These are phyloP conservation scores for Linhomoeus sp. DNA, from an alignment of 2,888 invertebrate species.

Conservation along the genomic window DNA sequence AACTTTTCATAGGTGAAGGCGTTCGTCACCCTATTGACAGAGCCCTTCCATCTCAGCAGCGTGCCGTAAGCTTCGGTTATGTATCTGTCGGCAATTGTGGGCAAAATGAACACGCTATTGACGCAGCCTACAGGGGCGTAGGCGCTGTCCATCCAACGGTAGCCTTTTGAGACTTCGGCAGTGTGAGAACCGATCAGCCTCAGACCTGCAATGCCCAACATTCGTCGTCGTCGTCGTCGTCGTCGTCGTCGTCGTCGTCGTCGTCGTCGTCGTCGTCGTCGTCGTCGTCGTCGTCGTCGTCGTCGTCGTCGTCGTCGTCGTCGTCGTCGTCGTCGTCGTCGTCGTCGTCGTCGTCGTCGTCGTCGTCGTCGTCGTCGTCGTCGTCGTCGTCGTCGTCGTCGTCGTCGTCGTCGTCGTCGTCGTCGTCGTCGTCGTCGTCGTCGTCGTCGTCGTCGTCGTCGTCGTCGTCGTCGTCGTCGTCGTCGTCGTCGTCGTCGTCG, in stretches of 20 bases:
- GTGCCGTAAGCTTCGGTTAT: too few relatives aligned
- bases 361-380: background rate
- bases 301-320: background rate
- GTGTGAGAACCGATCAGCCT: too few relatives aligned
- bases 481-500: background rate
- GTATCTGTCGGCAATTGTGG: too few relatives aligned
- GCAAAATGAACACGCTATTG: too few relatives aligned
- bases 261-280: background rate
- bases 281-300: background rate
- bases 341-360: background rate
- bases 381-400: background rate
- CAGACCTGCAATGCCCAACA: too few relatives aligned
- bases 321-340: background rate
- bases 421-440: background rate
- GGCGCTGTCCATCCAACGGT: too few relatives aligned
- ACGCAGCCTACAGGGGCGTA: too few relatives aligned
- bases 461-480: background rate
- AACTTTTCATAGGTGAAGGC: too few relatives aligned
- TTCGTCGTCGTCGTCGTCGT: too few relatives aligned
- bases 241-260: background rate
- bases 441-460: background rate
- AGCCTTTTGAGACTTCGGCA: too few relatives aligned
- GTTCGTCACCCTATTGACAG: too few relatives aligned
- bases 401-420: background rate
- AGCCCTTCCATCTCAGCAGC: too few relatives aligned